Conservation (phyloP, 1,140 invertebrate genomes). For the Cepaea nemoralis region DNA sequence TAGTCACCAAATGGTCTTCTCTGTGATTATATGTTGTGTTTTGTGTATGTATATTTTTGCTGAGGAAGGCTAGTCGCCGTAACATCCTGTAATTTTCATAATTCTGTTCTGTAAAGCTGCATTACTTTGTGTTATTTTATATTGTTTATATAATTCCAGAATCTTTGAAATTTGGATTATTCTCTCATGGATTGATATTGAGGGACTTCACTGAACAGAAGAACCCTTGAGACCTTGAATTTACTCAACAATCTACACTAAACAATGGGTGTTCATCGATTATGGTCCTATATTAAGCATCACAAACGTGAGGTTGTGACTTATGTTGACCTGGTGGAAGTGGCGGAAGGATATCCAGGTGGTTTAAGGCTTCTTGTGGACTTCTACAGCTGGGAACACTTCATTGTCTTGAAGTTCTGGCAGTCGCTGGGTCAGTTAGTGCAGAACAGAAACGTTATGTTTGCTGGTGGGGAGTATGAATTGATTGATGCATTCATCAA, state of each 20-base stretch:
- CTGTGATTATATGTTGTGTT: too few relatives aligned
- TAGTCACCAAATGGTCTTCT: too few relatives aligned
- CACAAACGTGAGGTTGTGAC: background rate
- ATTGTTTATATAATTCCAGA: too few relatives aligned
- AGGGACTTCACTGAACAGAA: background rate
- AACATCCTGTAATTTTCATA: too few relatives aligned
- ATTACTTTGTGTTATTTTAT: too few relatives aligned
- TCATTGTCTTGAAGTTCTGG: background rate
- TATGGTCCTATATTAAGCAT: conserved; percentile 12
- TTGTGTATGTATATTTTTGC: too few relatives aligned
- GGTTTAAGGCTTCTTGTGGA: conserved; percentile 30
- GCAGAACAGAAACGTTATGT: background rate
- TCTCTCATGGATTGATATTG: too few relatives aligned
- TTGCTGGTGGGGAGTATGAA: conserved; percentile 23
- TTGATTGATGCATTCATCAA: background rate
- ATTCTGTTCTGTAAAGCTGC: too few relatives aligned
- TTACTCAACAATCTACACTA: background rate
- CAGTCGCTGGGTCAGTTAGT: background rate
- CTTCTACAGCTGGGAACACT: conserved; percentile 35
- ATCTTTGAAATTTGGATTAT: too few relatives aligned
- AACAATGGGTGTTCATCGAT: conserved; percentile 22
- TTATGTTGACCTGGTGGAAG: conserved; percentile 19
- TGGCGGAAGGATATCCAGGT: background rate
- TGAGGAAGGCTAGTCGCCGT: too few relatives aligned
- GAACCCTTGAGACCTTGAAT: background rate